Evolutionary conservation across 2,888 invertebrate genomes (phyloP).

Genomic region (Tethea ocularis): DNA sequence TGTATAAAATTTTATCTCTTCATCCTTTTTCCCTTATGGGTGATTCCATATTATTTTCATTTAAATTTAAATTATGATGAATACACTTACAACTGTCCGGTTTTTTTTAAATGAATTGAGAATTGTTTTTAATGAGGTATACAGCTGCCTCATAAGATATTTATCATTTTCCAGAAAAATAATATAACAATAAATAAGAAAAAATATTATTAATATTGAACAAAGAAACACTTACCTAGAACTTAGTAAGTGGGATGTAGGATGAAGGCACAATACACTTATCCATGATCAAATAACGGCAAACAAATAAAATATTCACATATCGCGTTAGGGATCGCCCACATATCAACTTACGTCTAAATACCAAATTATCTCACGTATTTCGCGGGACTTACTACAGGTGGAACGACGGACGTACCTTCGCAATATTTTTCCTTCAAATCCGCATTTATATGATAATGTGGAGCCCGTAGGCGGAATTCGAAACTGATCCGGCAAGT

Average conservation of each 20-base stretch:
- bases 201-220: background rate
- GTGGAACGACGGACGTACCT: conserved; percentile 50
- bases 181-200: background rate
- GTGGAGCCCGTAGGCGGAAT: conserved; percentile 51
- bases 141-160: too few relatives aligned
- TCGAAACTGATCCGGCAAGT: conserved; percentile 69
- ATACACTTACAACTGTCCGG: too few relatives aligned
- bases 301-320: conserved; percentile 9
- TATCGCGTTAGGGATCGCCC: conserved; percentile 2
- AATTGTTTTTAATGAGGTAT: background rate
- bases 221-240: background rate
- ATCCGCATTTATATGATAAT: conserved; percentile 72
- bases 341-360: conserved; percentile 30
- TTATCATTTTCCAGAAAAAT: background rate
- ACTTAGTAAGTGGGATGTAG: background rate
- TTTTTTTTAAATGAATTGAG: background rate
- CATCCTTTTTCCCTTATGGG: background rate
- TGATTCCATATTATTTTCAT: background rate
- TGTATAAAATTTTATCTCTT: background rate
- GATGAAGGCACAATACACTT: background rate
- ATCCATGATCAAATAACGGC: background rate
- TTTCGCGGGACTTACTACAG: conserved; percentile 37
- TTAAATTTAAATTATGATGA: background rate
- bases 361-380: conserved; percentile 60
- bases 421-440: conserved; percentile 78